Conservation (phyloP, 2,888 invertebrate species). For the Sminthurinus aureus region DNA sequence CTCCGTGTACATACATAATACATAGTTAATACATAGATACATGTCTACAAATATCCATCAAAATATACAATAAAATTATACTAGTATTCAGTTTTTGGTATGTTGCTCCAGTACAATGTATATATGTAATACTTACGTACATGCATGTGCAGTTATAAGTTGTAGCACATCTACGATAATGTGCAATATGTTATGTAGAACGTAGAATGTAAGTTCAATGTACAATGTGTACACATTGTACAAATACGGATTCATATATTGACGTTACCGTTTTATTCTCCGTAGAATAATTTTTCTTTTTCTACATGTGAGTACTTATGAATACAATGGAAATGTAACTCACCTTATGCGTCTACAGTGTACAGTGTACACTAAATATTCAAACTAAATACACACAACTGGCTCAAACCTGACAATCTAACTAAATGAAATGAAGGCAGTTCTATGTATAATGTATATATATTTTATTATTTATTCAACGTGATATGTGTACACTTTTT, state of each 20-base stretch:
- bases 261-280: slow-evolving; percentile 25
- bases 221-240: too few relatives aligned
- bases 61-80: too few relatives aligned
- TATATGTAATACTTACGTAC: too few relatives aligned
- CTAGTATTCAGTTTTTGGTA: too few relatives aligned
- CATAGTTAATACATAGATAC: not conserved
- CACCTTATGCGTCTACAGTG: not conserved
- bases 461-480: not conserved
- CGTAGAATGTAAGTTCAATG: too few relatives aligned
- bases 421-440: not conserved
- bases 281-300: slow-evolving; percentile 25
- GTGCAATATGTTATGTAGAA: not conserved
- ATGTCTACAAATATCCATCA: too few relatives aligned
- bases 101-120: too few relatives aligned
- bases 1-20: not conserved
- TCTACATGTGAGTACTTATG: not conserved
- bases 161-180: not conserved
- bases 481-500: too few relatives aligned
- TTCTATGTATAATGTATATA: not conserved
- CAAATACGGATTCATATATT: too few relatives aligned
- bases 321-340: too few relatives aligned
- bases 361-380: not conserved
- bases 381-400: slow-evolving; percentile 21
- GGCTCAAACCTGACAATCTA: not conserved
- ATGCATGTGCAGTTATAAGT: too few relatives aligned